phyloP scores from a whole-genome alignment of 2,113 vertebrate genomes.

The Orthochromis indermauri region DNA sequence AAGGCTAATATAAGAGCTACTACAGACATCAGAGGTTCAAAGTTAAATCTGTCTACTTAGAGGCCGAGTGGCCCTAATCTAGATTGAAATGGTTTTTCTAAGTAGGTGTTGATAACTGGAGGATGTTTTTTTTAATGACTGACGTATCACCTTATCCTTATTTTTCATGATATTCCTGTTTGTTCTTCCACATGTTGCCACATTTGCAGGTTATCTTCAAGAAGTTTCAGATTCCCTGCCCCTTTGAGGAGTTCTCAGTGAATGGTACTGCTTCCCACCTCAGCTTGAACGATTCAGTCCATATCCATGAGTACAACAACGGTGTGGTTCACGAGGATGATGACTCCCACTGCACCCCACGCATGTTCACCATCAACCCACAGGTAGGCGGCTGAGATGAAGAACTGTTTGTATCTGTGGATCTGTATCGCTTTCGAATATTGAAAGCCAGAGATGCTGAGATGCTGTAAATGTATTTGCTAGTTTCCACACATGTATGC shows the following conservation, averaged over 20 bases:
- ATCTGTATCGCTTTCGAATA: background rate
- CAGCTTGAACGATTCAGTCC: slow-evolving; percentile 28
- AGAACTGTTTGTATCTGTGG: background rate
- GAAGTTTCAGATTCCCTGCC: slow-evolving; percentile 90
- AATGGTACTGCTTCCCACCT: slow-evolving; percentile 64
- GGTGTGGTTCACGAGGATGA: slow-evolving; percentile 43
- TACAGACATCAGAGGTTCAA: slow-evolving; percentile 5
- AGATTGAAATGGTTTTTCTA: background rate
- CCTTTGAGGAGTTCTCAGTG: slow-evolving; percentile 64
- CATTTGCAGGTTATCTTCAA: slow-evolving; percentile 89
- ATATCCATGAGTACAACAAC: slow-evolving; percentile 52
- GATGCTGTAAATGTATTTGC: background rate
- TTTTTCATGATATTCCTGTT: background rate
- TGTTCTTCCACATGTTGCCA: background rate
- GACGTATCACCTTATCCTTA: background rate
- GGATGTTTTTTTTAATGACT: background rate
- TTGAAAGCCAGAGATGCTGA: background rate
- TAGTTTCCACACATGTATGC: background rate
- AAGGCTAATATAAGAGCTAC: background rate
- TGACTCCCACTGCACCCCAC: slow-evolving; percentile 69
- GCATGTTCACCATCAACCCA: slow-evolving; percentile 87
- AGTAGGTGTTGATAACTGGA: background rate
- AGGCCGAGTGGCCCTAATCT: background rate
- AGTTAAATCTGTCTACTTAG: background rate
- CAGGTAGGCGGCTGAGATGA: slow-evolving; percentile 72